A percentile compares a stretch with the other conserved stretches of the same genome.
These are phyloP conservation scores for Globicephala melas DNA, from an alignment of 2,113 vertebrate genomes.

Conservation along the genomic window DNA sequence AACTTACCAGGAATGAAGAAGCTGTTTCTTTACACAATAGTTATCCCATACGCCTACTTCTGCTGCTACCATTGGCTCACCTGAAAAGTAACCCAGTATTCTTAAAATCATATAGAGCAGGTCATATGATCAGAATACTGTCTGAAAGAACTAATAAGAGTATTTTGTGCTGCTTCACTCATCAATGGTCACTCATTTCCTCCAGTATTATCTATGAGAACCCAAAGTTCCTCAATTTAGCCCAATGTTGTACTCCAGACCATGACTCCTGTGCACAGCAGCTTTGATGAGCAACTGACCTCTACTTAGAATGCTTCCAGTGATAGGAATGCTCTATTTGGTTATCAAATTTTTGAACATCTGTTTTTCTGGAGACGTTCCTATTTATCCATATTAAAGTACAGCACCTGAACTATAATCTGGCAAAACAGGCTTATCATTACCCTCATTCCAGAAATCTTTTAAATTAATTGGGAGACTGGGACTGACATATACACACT, in stretches of 20 bases:
- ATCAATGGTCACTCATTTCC: background rate
- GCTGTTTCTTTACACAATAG: conserved; percentile 97
- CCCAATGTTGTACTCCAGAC: background rate
- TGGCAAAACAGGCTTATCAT: background rate
- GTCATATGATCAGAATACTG: background rate
- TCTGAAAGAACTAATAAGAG: background rate
- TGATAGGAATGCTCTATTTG: background rate
- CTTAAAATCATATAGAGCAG: background rate
- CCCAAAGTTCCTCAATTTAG: background rate
- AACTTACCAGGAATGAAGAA: conserved; percentile 96
- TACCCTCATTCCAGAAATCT: background rate
- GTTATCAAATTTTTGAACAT: background rate
- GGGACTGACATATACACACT: background rate
- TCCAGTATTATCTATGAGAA: background rate
- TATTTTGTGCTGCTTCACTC: background rate
- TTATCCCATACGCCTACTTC: conserved; percentile 97
- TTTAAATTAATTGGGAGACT: background rate
- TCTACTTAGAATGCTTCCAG: background rate
- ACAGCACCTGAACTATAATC: background rate
- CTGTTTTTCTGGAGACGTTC: background rate
- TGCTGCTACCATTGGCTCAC: conserved; percentile 94
- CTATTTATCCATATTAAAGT: background rate
- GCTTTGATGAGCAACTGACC: background rate
- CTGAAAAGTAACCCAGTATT: conserved; percentile 76
- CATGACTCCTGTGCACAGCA: background rate